Percentiles rank a stretch among this genome's conserved stretches.
These are phyloP conservation scores for Palaemon carinicauda DNA, from an alignment of 1,140 invertebrate genomes.

Conservation along the genomic window DNA sequence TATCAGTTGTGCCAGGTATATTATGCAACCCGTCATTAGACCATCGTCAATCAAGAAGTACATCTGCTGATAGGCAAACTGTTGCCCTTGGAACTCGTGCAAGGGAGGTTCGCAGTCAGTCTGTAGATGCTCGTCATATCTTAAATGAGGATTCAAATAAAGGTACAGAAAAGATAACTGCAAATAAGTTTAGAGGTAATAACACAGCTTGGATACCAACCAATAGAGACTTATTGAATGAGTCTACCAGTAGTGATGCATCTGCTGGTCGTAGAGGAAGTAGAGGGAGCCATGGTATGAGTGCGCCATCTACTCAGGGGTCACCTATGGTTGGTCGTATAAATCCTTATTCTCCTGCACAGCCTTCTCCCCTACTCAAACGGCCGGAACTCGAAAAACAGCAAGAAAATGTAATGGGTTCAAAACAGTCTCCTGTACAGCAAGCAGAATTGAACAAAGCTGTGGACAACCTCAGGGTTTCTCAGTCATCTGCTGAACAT, in stretches of 20 bases:
- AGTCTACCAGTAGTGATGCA: slow-evolving; percentile 33
- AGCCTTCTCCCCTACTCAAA: slow-evolving; percentile 28
- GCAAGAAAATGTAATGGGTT: neutral
- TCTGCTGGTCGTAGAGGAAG: slow-evolving; percentile 37
- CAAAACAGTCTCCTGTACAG: slow-evolving; percentile 8
- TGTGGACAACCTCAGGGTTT: slow-evolving; percentile 45
- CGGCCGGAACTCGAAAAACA: neutral
- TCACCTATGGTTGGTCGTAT: slow-evolving; percentile 21
- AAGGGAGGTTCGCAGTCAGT: slow-evolving; percentile 21
- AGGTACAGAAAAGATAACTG: neutral
- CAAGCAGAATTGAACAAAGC: slow-evolving; percentile 42
- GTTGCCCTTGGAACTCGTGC: neutral
- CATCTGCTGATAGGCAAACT: slow-evolving; percentile 9
- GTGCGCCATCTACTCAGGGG: slow-evolving; percentile 21
- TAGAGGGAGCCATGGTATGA: slow-evolving; percentile 30
- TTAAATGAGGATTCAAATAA: neutral
- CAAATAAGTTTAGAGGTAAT: neutral
- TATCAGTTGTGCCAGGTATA: slow-evolving; percentile 30
- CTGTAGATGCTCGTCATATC: slow-evolving; percentile 31
- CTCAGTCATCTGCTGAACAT: slow-evolving; percentile 37
- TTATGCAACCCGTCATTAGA: slow-evolving; percentile 29
- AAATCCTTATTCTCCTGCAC: slow-evolving; percentile 19
- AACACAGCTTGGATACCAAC: neutral
- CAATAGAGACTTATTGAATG: slow-evolving; percentile 31
- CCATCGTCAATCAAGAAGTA: slow-evolving; percentile 11